Evolutionary conservation across 2,888 invertebrate species (phyloP).

Genomic region (Pandemis heparana): DNA sequence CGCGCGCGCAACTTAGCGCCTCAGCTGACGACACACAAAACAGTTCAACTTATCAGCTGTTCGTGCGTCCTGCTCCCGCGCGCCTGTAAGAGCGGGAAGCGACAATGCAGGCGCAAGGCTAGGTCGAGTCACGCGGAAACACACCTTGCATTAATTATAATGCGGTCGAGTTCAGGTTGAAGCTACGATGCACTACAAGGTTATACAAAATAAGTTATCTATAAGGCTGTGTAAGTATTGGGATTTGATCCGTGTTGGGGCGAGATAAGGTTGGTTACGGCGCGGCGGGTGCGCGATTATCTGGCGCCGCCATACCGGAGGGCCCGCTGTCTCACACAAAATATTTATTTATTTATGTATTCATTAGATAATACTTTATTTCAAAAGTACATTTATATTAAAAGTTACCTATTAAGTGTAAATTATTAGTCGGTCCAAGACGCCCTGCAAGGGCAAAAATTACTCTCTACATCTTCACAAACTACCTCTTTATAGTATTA

Average conservation of each 20-base stretch:
- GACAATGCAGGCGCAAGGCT: not conserved
- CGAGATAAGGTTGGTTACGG: not conserved
- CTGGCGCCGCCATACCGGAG: not conserved
- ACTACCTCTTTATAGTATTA: no score
- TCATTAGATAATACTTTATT: no score
- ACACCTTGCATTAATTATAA: not conserved
- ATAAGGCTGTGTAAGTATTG: not conserved
- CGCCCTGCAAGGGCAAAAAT: no score
- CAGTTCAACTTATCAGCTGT: constrained; percentile 14
- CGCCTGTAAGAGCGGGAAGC: not conserved
- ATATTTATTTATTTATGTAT: no score
- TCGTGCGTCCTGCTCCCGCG: constrained; percentile 3
- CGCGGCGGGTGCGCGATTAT: not conserved
- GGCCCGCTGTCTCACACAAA: constrained; percentile 6
- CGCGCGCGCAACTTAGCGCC: not conserved
- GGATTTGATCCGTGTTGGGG: not conserved
- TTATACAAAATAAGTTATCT: not conserved
- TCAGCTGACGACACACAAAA: not conserved
- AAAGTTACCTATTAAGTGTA: no score
- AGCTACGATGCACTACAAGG: not conserved
- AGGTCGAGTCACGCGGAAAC: constrained; percentile 1
- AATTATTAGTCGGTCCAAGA: no score
- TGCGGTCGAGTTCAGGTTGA: constrained; percentile 2
- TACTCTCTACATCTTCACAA: no score
- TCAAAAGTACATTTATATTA: no score